These are phyloP conservation scores for Merodon equestris DNA, from an alignment of 2,888 invertebrate genomes.

Conservation along the genomic window DNA sequence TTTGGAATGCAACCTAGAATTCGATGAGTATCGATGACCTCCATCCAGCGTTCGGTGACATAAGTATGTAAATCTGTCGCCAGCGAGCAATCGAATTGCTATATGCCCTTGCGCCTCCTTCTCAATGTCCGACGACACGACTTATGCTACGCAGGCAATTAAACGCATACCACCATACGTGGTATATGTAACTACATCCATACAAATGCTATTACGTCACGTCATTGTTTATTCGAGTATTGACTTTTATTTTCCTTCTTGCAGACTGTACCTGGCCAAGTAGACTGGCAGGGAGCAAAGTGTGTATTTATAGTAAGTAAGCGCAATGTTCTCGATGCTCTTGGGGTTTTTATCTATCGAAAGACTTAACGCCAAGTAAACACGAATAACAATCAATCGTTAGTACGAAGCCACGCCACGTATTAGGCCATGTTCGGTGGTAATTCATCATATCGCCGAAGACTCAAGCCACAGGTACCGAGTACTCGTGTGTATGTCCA, in stretches of 20 bases:
- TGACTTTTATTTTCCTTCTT: slow-evolving; percentile 41
- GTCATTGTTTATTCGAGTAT: slow-evolving; percentile 66
- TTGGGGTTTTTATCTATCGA: slow-evolving; percentile 44
- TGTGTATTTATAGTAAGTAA: slow-evolving; percentile 53
- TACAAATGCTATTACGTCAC: slow-evolving; percentile 56
- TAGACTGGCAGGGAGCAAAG: slow-evolving; percentile 34
- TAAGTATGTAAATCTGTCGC: no score
- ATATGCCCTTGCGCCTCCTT: background rate
- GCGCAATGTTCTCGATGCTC: slow-evolving; percentile 36
- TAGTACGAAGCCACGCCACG: no score
- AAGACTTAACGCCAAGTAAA: slow-evolving; percentile 13
- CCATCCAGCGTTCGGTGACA: background rate
- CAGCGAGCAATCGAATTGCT: no score
- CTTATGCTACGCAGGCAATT: background rate
- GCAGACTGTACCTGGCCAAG: slow-evolving; percentile 57
- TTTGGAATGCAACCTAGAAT: slow-evolving; percentile 18
- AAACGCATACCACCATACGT: slow-evolving; percentile 23
- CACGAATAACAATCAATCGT: slow-evolving; percentile 10
- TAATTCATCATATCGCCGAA: no score
- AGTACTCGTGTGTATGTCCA: background rate
- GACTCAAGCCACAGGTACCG: no score
- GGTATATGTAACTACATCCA: background rate
- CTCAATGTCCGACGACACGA: background rate
- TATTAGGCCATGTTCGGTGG: no score
- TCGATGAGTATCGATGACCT: background rate